Base-by-base conservation (phyloP, 1,140 invertebrate species). In the Camponotus vicinus region DNA sequence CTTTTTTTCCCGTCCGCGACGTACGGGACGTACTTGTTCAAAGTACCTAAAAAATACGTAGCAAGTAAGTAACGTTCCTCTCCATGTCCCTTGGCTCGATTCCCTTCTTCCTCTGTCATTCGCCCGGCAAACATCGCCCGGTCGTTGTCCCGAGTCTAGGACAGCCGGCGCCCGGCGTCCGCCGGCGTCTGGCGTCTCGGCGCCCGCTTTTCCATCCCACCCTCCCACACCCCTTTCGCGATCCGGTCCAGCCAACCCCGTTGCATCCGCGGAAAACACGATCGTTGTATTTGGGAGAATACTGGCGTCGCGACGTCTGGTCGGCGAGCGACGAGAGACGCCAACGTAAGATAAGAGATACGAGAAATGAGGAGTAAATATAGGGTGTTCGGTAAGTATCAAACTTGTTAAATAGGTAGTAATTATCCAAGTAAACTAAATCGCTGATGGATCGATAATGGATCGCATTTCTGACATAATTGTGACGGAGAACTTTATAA, bases 121-220 rank as follows among this genome's bases (percentile, higher is more conserved):
- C 37, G 86, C 80, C 73, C 86, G 89, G 85, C 80, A 90, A 90
- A 90, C 77, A 86, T 77, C 89, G 82, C 27, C 27, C 80, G 89
- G 89, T 90, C 89, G 86, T 90, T 86, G 89, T 90, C 89, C 83
- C 86, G 83, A 90, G 89, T 90, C 89, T 90, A 90, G 89, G 89
- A 90, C 83, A 88, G 45, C 21, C 89, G 89, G 89, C 89, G 89
- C 89, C 89, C 82, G 77, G 59, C 82, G 89, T 90, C 89, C 88
- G 89, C 89, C 82, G 77, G 64, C 82, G 89, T 90, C 89, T 90
- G 89, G 71, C 89, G 83, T 90, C 89, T 70, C 85, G 87, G 84
- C 88, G 91, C 90, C 86, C 80, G 64, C 27, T 45, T 89, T 64
- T 76, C 84, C 49, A 52, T 52, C 15, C 21, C 21, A 52, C 52